phyloP scores from a whole-genome alignment of 2,888 invertebrate genomes.

The Drosophila meridionalis region DNA sequence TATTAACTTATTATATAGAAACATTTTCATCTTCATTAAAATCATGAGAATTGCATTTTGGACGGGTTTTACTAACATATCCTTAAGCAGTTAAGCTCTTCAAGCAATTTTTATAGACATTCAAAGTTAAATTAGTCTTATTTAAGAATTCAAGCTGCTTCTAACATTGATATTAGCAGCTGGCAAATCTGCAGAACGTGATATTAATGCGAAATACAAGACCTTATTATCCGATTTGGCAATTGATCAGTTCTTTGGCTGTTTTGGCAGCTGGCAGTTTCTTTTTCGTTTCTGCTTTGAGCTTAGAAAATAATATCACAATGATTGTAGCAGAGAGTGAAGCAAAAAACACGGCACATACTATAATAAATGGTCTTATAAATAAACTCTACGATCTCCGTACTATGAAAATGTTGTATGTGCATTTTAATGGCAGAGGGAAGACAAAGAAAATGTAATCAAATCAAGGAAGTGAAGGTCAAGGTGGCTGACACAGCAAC shows the following conservation, averaged over 20 bases:
- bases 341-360: no score
- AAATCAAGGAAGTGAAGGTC: conserved; percentile 71
- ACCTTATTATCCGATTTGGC: not conserved
- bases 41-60: not conserved
- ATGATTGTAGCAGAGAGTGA: not conserved
- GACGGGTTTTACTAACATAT: not conserved
- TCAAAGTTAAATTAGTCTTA: not conserved
- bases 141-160: not conserved
- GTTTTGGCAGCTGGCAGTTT: not conserved
- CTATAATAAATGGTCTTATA: not conserved
- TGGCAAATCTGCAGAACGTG: conserved; percentile 7
- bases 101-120: not conserved
- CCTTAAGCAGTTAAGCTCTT: not conserved
- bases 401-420: not conserved
- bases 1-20: not conserved
- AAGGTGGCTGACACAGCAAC: conserved; percentile 50
- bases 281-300: not conserved
- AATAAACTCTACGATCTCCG: not conserved
- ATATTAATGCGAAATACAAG: conserved; percentile 11
- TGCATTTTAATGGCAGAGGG: conserved; percentile 14
- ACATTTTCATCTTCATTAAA: not conserved
- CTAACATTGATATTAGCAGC: conserved; percentile 14
- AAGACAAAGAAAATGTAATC: conserved; percentile 40
- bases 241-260: not conserved
- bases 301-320: not conserved